Base-by-base conservation (phyloP, 2,888 invertebrate genomes). In the Cosmia trapezina region DNA sequence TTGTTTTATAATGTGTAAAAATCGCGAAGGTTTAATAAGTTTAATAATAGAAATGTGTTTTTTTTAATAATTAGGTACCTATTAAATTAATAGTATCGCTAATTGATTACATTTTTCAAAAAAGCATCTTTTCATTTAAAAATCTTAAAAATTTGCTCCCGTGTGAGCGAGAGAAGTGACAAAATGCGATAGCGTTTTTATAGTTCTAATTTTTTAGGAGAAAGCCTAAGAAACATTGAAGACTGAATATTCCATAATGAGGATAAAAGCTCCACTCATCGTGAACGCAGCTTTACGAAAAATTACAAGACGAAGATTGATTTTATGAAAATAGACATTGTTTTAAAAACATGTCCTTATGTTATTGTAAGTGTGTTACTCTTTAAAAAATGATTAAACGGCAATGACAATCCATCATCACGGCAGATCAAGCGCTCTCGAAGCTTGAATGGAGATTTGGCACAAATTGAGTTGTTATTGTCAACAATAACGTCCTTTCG, bases 321-420 rank as follows among this genome's bases (percentile, higher is more conserved):
- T 66, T 19, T 49, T 1, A 70, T 70, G 17, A 76, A 81, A 66
- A 70, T 77, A 56, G 71, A 77, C 57, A 41, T 64, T 70, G 61
- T 83, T 64, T 72, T 61, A 33, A 74, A 80, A 81, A 75, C 65
- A 80, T 65, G 77, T 80, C 73, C 77, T 80, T 73, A 76, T 70
- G 73, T 66, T 63, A 64, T 76, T 83, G 77, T 66, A 61, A 74
- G 59, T 60, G 51, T 65, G 57, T 73, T 68, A 60, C 17, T 70
- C 70, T 76, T 76, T 71, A 1, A 45, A 63, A 75, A 53, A 78
- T 54, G 12, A 71, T 77, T 77, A 73, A 53, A 64, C 51, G 68
- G 12, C 65, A 77, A 69, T 60, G 76, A 79, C 81, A 88, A 90
- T 90, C 87, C 79, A 85, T 92, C 91, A 89, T 87, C 90, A 74